Conservation (phyloP, 2,888 invertebrate species). For the Augochlorella aurata region DNA sequence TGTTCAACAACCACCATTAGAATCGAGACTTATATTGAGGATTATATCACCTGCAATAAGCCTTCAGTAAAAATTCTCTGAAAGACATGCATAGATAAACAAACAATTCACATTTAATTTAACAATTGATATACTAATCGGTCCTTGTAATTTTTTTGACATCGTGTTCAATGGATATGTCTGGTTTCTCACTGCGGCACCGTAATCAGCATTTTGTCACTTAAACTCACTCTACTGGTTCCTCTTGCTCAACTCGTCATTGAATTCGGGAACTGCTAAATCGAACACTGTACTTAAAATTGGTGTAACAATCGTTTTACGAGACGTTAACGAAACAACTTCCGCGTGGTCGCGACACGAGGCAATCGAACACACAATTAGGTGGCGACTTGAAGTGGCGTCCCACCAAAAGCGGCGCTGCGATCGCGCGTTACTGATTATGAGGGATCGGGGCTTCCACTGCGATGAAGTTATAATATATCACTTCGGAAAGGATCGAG, state of each 20-base stretch:
- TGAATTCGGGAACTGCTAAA: too few relatives aligned
- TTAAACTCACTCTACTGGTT: too few relatives aligned
- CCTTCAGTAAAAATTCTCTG: too few relatives aligned
- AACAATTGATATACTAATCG: too few relatives aligned
- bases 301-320: background rate
- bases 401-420: conserved; percentile 24
- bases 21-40: too few relatives aligned
- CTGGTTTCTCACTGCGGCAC: conserved; percentile 56
- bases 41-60: too few relatives aligned
- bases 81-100: too few relatives aligned
- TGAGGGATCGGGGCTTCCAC: conserved; percentile 44
- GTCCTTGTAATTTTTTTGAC: too few relatives aligned
- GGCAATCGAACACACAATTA: background rate
- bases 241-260: conserved; percentile 27
- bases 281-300: too few relatives aligned
- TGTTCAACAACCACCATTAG: too few relatives aligned
- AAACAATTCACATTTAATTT: too few relatives aligned
- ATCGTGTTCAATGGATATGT: too few relatives aligned
- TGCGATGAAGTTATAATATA: conserved; percentile 31
- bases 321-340: background rate
- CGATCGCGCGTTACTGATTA: conserved; percentile 36
- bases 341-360: background rate
- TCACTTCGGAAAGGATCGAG: conserved; percentile 54
- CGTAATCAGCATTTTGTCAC: conserved; percentile 66
- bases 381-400: conserved; percentile 26